These are phyloP conservation scores for Cotesia vestalis DNA, from an alignment of 1,140 invertebrate species.

Conservation along the genomic window DNA sequence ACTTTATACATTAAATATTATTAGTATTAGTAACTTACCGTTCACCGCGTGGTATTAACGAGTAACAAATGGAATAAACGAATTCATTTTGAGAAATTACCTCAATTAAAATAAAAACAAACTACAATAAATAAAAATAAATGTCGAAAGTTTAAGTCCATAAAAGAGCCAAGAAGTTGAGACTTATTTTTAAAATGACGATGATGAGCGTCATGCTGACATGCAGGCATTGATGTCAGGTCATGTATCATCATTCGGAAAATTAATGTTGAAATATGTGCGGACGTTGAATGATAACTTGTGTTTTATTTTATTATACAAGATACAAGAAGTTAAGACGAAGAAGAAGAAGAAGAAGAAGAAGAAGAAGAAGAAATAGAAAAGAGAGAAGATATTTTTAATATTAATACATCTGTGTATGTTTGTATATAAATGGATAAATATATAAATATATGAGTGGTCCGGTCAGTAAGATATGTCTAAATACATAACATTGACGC, in stretches of 20 bases:
- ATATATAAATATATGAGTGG: conserved; percentile 4
- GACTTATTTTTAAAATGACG: conserved; percentile 46
- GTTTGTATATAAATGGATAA: neutral
- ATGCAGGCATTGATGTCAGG: conserved; percentile 40
- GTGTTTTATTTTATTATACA: neutral
- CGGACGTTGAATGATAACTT: conserved; percentile 47
- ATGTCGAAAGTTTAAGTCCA: neutral
- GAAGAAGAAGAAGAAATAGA: conserved; percentile 42
- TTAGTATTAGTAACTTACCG: neutral
- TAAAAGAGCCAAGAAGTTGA: neutral
- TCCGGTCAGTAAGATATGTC: conserved; percentile 53
- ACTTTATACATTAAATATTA: no score
- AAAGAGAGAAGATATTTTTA: conserved; percentile 30
- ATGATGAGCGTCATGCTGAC: conserved; percentile 56
- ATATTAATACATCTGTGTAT: neutral
- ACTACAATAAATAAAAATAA: conserved; percentile 32
- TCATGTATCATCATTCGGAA: conserved; percentile 59
- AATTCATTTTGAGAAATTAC: conserved; percentile 35
- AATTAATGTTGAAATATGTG: conserved; percentile 59
- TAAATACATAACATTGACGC: conserved; percentile 62
- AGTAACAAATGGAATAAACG: conserved; percentile 40
- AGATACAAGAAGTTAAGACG: conserved; percentile 28
- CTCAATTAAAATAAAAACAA: conserved; percentile 42
- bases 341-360: conserved; percentile 40
- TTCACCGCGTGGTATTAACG: conserved; percentile 49